phyloP scores from a whole-genome alignment of 2,113 vertebrate genomes.

The Nematolebias whitei region DNA sequence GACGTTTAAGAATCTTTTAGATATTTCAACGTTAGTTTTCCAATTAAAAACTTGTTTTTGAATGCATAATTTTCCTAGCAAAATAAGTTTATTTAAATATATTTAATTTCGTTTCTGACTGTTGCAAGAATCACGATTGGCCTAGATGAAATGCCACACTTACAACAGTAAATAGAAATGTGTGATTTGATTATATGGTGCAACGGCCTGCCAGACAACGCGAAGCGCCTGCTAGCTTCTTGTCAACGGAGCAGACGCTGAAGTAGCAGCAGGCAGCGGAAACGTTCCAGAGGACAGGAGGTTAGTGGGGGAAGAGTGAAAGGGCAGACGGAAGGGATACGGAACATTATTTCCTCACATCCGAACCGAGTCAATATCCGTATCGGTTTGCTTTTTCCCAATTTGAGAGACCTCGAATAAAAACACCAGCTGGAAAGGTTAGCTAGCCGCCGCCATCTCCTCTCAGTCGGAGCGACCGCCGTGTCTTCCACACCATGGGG shows the following conservation, averaged over 20 bases:
- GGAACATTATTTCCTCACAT: not conserved
- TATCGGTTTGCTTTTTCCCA: constrained; percentile 8
- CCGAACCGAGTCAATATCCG: not conserved
- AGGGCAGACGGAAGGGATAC: constrained; percentile 35
- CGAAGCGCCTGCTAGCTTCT: constrained; percentile 74
- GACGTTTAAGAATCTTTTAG: too few relatives aligned
- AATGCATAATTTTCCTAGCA: too few relatives aligned
- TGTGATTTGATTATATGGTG: not conserved
- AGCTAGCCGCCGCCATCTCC: constrained; percentile 68
- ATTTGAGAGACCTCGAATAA: constrained; percentile 28
- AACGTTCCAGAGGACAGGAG: constrained; percentile 33
- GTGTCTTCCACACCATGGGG: constrained; percentile 86
- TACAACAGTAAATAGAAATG: too few relatives aligned
- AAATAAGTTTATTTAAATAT: too few relatives aligned
- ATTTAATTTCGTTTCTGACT: too few relatives aligned
- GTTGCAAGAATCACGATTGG: too few relatives aligned
- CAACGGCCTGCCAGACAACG: constrained; percentile 3
- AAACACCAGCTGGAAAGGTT: constrained; percentile 54
- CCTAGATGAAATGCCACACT: too few relatives aligned
- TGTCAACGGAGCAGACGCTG: constrained; percentile 52
- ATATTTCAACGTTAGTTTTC: too few relatives aligned
- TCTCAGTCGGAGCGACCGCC: constrained; percentile 66
- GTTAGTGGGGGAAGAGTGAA: constrained; percentile 17
- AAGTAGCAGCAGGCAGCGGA: constrained; percentile 51
- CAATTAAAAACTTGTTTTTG: too few relatives aligned